A percentile compares a stretch with the other conserved stretches of the same genome.
Evolutionary conservation across 1,140 invertebrate species (phyloP).

Genomic region (Carposina sasakii): DNA sequence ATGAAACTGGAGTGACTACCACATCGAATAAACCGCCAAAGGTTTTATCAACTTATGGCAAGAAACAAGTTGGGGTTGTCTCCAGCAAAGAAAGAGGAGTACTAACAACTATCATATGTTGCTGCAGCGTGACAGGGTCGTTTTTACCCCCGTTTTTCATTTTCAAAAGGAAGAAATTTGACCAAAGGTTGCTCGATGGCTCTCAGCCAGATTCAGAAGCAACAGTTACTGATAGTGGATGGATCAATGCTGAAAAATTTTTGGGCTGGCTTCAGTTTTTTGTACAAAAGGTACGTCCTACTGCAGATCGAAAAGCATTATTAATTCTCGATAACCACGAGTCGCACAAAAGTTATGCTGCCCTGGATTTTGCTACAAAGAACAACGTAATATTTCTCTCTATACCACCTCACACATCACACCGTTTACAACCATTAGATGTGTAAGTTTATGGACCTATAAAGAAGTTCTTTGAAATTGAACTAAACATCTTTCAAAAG

Average conservation of each 20-base stretch:
- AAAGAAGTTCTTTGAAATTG: slow-evolving; percentile 22
- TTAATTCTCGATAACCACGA: background rate
- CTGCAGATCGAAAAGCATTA: slow-evolving; percentile 1
- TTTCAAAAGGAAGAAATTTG: slow-evolving; percentile 17
- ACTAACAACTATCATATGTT: slow-evolving; percentile 20
- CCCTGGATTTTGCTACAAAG: background rate
- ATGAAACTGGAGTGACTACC: background rate
- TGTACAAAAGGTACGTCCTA: slow-evolving; percentile 10
- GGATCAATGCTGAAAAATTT: slow-evolving; percentile 10
- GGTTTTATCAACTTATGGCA: slow-evolving; percentile 17
- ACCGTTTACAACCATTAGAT: background rate
- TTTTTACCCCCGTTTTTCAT: slow-evolving; percentile 16
- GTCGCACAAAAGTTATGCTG: background rate
- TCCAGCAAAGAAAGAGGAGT: slow-evolving; percentile 14
- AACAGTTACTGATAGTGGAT: slow-evolving; percentile 5
- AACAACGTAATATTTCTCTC: background rate
- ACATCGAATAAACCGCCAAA: slow-evolving; percentile 16
- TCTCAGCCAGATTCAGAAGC: slow-evolving; percentile 8
- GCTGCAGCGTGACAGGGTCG: slow-evolving; percentile 15
- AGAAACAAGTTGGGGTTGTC: slow-evolving; percentile 20
- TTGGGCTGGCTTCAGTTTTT: slow-evolving; percentile 13
- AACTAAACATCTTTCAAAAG: slow-evolving; percentile 28
- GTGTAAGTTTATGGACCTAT: slow-evolving; percentile 18
- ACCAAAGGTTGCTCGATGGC: slow-evolving; percentile 9
- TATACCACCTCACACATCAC: background rate